These are phyloP conservation scores for Uromys caudimaculatus DNA, from an alignment of 2,797 vertebrate genomes.

Conservation along the genomic window DNA sequence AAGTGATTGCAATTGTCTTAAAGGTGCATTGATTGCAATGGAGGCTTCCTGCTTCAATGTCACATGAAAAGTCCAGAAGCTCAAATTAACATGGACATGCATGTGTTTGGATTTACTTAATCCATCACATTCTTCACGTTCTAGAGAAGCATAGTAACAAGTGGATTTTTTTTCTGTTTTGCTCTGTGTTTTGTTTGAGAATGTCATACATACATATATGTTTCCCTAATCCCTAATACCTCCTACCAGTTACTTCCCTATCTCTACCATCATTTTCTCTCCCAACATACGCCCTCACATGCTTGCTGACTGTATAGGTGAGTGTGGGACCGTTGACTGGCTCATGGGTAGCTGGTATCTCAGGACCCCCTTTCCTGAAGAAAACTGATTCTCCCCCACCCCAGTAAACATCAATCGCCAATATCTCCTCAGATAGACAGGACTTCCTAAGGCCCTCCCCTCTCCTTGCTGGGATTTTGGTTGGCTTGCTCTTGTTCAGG, in stretches of 20 bases:
- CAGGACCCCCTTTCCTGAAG: neutral
- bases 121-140: slow-evolving; percentile 36
- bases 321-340: neutral
- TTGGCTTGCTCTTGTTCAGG: neutral
- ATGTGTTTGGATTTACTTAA: slow-evolving; percentile 29
- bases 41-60: neutral
- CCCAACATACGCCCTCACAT: neutral
- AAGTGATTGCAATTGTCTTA: neutral
- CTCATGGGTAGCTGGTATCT: neutral
- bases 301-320: neutral
- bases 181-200: neutral
- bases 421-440: neutral
- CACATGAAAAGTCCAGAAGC: slow-evolving; percentile 4
- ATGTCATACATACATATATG: neutral
- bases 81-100: slow-evolving; percentile 34
- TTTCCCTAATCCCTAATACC: too few species aligned
- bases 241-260: neutral
- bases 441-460: neutral
- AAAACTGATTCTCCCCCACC: neutral
- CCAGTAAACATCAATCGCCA: neutral
- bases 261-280: neutral
- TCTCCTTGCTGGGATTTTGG: neutral
- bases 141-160: slow-evolving; percentile 70
- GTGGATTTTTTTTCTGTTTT: neutral
- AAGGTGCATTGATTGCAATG: neutral